Base-by-base conservation (phyloP, 2,113 vertebrate genomes). In the Pluvialis apricaria region DNA sequence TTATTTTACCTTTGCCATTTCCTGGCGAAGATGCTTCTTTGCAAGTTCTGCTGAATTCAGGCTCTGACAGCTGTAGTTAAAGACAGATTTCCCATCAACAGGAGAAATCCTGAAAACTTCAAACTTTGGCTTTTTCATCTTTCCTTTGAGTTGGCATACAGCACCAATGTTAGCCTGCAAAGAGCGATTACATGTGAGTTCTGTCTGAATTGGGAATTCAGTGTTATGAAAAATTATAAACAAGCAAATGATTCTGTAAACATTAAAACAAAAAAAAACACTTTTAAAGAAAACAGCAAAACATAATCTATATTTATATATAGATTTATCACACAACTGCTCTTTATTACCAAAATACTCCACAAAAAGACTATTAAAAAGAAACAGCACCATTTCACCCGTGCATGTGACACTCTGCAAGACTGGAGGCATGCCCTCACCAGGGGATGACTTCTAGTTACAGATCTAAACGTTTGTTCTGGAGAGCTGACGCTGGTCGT, bases 51-150 rank as follows among this genome's bases (percentile, higher is more conserved):
- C 93, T 32, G 98, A 97, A 72, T 98, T 99, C 91, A 98, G 91
- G 36, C 97, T 97, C 96, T 99, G 99, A 69, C 60, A 96, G 44
- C 98, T 99, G 88, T 99, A 98, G 95, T 98, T 99, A 87, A 98
- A 92, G 34, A 97, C 96, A 2, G 92, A 42, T 36, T 77, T 82
- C 25, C 52, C 87, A 29, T 92, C 76, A 13, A 58, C 49, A 45
- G 91, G 86, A 4, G 95, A 77, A 21, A 96, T 91, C 70, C 73
- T 71, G 24, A 98, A 70, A 18, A 86, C 61, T 52, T 94, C 94
- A 8, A 40, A 72, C 54, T 70, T 65, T 10, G 94, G 36, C 78
- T 79, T 97, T 25, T 85, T 75, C 34, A 92, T 5, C 78, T 61
- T 93, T 55, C 71, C 95, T 86, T 92, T 97, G 10, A 95, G 40